Evolutionary conservation across 1,140 invertebrate species (phyloP).

Genomic region (Oppia nitens): DNA sequence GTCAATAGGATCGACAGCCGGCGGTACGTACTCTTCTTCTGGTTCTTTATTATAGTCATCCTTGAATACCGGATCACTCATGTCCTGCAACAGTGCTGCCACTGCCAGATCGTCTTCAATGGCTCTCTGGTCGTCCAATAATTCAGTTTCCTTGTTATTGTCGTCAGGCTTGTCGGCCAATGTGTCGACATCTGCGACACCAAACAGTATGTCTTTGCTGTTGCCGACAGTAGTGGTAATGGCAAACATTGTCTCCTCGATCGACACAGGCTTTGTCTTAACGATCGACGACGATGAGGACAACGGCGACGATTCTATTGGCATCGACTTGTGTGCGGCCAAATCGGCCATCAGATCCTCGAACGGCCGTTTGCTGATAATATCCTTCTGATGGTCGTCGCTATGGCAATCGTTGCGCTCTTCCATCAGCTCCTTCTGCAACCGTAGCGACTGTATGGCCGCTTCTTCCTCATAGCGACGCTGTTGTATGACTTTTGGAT

Average conservation of each 20-base stretch:
- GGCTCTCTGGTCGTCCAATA: slow-evolving; percentile 21
- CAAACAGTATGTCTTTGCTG: neutral
- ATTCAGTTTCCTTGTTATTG: slow-evolving; percentile 9
- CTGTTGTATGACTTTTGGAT: slow-evolving; percentile 20
- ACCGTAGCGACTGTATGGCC: slow-evolving; percentile 21
- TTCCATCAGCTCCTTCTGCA: slow-evolving; percentile 22
- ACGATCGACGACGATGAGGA: neutral
- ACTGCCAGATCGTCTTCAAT: slow-evolving; percentile 25
- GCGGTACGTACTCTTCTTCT: slow-evolving; percentile 1
- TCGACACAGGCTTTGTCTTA: neutral
- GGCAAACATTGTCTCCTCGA: neutral
- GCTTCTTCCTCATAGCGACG: slow-evolving; percentile 24
- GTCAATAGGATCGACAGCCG: neutral
- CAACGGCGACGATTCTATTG: neutral
- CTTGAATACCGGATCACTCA: slow-evolving; percentile 18
- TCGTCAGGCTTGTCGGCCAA: neutral
- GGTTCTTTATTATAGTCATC: neutral
- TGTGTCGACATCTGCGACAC: neutral
- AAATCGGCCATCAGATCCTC: neutral
- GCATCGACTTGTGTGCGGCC: neutral
- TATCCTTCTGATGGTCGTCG: slow-evolving; percentile 16
- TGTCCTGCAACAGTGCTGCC: slow-evolving; percentile 24
- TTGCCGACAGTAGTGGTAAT: neutral
- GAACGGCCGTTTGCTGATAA: neutral
- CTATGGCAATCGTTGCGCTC: slow-evolving; percentile 14